phyloP scores from a whole-genome alignment of 35 echinoderm and acorn worm genomes.

The Apostichopus parvimensis region DNA sequence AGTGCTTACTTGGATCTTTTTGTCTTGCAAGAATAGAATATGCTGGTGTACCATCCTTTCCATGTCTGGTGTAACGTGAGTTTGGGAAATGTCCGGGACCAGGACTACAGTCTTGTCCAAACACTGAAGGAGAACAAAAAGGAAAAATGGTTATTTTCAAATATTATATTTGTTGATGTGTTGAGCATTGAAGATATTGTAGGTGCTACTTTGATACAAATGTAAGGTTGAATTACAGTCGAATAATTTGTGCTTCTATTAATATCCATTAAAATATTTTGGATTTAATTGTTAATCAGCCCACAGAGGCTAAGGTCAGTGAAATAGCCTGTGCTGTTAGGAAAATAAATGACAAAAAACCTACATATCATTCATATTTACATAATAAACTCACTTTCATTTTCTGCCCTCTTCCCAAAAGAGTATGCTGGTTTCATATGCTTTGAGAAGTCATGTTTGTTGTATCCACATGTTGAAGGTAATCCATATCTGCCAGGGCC shows the following conservation, averaged over 20 bases:
- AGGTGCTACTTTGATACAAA: too few species aligned
- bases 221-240: too few species aligned
- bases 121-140: slow-evolving; percentile 76
- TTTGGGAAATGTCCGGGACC: slow-evolving; percentile 85
- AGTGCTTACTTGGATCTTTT: slow-evolving; percentile 91
- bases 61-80: slow-evolving; percentile 70
- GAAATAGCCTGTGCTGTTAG: too few species aligned
- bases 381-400: slow-evolving; percentile 68
- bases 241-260: too few species aligned
- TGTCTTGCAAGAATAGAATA: slow-evolving; percentile 96
- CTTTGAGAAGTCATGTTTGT: slow-evolving; percentile 89
- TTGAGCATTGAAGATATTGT: too few species aligned
- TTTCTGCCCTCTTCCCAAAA: slow-evolving; percentile 79
- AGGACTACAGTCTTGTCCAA: slow-evolving; percentile 89
- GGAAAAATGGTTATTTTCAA: neutral
- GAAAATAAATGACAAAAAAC: too few species aligned
- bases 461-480: slow-evolving; percentile 80
- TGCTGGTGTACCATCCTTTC: slow-evolving; percentile 95
- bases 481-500: slow-evolving; percentile 95
- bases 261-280: too few species aligned
- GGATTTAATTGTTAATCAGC: too few species aligned
- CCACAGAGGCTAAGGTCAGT: too few species aligned
- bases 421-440: slow-evolving; percentile 98
- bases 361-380: too few species aligned
- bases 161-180: neutral